Evolutionary conservation across 2,113 vertebrate species (phyloP), one percentile per base, ranked within the genome.

Genomic region (Archilochus colubris): DNA sequence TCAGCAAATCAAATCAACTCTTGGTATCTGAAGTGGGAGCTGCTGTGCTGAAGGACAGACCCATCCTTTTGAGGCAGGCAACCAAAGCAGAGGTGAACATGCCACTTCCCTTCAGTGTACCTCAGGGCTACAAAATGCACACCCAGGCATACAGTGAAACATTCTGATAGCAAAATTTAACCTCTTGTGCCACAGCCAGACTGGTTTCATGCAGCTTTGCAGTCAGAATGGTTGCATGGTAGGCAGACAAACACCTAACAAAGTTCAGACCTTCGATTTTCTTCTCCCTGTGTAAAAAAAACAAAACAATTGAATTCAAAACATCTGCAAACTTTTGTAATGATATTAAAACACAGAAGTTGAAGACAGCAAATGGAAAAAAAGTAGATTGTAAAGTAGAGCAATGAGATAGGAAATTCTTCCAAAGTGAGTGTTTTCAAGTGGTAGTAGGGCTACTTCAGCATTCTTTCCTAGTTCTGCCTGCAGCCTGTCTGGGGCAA

Each of bases 261-360:
- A 97, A 96, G 81, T 96, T 98, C 92, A 99, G 91, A 33, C 99
- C 99, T 84, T 99, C 98, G 6, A 99, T 99, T 96, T 99, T 99
- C 98, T 99, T 99, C 97, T 99, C 98, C 99, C 99, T 99, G 57
- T 4, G 75, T 64, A 81, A 88, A 86, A 96, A 27, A 91, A 92
- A 20, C 80, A 25, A 24, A 21, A 48, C 1, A 25, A 7, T 59
- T 18, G 13, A 67, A 82, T 79, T 28, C 77, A 59, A 92, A 55
- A 40, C 51, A n/a, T 40, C 30, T 17, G 10, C 24, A n/a, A 77
- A 14, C 43, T 16, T 43, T 36, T 43, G 20, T 33, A 6, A 28
- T 64, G 46, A 28, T 6, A 38, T 2, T 12, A 23, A 44, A 21
- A 1, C 0, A 12, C 1, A 48, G 50, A 40, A 46, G 44, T 38